Evolutionary conservation across 2,888 invertebrate genomes (phyloP).

Genomic region (Amphipyra tragopoginis): DNA sequence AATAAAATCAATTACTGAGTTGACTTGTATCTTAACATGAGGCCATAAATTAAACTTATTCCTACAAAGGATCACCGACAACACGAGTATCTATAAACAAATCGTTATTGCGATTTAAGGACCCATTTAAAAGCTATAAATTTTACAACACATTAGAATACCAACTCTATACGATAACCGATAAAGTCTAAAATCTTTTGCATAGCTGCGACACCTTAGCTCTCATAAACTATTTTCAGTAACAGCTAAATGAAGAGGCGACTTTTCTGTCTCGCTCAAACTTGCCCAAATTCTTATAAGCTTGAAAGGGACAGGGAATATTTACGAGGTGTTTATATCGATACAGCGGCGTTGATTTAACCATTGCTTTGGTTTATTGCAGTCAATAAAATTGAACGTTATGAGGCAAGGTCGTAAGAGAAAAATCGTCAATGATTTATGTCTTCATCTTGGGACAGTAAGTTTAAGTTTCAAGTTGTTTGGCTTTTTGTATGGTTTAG

Average conservation of each 20-base stretch:
- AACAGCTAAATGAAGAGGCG: slow-evolving; percentile 82
- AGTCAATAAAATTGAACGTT: slow-evolving; percentile 90
- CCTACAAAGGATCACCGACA: slow-evolving; percentile 75
- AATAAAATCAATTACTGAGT: slow-evolving; percentile 68
- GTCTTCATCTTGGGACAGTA: slow-evolving; percentile 80
- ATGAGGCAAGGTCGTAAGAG: slow-evolving; percentile 89
- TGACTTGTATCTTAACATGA: slow-evolving; percentile 60
- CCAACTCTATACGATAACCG: slow-evolving; percentile 42
- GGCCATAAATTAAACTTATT: slow-evolving; percentile 77
- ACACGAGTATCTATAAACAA: slow-evolving; percentile 84
- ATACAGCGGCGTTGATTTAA: slow-evolving; percentile 88
- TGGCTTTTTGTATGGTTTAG: slow-evolving; percentile 37
- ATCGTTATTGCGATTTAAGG: slow-evolving; percentile 90
- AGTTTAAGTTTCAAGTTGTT: slow-evolving; percentile 42
- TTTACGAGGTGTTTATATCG: slow-evolving; percentile 88
- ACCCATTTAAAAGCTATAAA: slow-evolving; percentile 89
- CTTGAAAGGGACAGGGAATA: slow-evolving; percentile 72
- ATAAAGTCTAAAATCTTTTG: slow-evolving; percentile 68
- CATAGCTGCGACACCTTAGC: slow-evolving; percentile 65
- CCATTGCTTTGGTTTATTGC: slow-evolving; percentile 89
- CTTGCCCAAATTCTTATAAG: slow-evolving; percentile 50
- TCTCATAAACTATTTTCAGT: slow-evolving; percentile 89
- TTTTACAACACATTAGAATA: slow-evolving; percentile 60
- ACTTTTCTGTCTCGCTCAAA: slow-evolving; percentile 67
- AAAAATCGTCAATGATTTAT: slow-evolving; percentile 85